phyloP scores from a whole-genome alignment of 2,113 vertebrate genomes.

The Sphyrna mokarran region DNA sequence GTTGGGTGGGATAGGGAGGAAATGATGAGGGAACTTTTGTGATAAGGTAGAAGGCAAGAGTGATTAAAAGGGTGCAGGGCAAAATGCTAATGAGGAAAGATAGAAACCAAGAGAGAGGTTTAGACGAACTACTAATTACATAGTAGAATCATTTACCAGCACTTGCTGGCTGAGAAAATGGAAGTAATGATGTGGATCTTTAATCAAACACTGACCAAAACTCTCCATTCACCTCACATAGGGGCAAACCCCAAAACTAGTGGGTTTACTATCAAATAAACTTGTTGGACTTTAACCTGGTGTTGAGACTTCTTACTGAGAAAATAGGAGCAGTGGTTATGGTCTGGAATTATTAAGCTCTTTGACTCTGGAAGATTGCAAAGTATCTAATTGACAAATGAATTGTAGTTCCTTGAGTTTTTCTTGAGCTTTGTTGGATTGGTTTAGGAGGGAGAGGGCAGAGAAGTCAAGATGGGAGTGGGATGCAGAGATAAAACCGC shows the following conservation, averaged over 20 bases:
- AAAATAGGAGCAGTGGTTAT: not conserved
- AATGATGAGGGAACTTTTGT: too few species aligned
- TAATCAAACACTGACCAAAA: too few species aligned
- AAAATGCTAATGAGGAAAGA: not conserved
- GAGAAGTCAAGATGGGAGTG: not conserved
- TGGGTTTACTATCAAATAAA: too few species aligned
- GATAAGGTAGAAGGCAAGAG: not conserved
- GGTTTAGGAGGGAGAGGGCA: too few species aligned
- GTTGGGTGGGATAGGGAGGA: not conserved
- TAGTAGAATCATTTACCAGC: not conserved
- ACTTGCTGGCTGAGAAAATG: not conserved
- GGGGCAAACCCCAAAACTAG: too few species aligned
- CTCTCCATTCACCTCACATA: too few species aligned
- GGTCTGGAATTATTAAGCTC: not conserved
- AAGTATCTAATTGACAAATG: not conserved
- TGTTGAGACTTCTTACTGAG: not conserved
- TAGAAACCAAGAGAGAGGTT: not conserved
- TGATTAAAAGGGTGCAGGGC: not conserved
- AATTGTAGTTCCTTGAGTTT: not conserved
- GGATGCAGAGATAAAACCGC: not conserved
- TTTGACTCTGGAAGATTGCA: not conserved
- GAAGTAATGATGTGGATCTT: not conserved
- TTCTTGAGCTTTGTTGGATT: not conserved
- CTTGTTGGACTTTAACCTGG: too few species aligned
- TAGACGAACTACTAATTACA: not conserved